These are phyloP conservation scores for Lepidurus apus DNA, from an alignment of 1,140 invertebrate genomes.

Conservation along the genomic window DNA sequence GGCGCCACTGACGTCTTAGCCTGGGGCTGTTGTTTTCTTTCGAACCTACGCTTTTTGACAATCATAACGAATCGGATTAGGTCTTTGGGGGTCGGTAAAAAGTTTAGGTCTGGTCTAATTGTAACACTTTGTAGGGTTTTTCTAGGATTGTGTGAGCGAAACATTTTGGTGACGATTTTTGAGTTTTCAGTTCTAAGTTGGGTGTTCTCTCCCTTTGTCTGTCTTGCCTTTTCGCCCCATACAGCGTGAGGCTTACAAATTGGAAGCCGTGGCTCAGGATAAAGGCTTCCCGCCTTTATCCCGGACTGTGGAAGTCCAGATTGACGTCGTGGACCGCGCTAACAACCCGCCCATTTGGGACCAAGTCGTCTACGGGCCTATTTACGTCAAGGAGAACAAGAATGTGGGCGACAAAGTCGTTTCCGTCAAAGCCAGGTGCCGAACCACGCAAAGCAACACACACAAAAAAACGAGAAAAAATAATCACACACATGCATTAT, in stretches of 20 bases:
- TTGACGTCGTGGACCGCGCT: constrained; percentile 93
- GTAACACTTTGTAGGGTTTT: too few relatives aligned
- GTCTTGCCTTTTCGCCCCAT: constrained; percentile 14
- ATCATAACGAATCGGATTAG: too few relatives aligned
- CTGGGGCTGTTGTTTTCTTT: background rate
- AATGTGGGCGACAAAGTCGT: constrained; percentile 92
- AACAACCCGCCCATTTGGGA: constrained; percentile 97
- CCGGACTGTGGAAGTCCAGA: constrained; percentile 90
- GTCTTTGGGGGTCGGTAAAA: too few relatives aligned
- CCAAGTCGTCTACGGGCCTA: constrained; percentile 88
- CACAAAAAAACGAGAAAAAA: background rate
- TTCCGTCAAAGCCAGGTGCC: constrained; percentile 92
- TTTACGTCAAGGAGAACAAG: constrained; percentile 94
- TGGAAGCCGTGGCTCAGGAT: constrained; percentile 94
- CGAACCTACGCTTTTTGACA: too few relatives aligned
- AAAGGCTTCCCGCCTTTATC: constrained; percentile 88
- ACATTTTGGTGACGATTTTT: background rate
- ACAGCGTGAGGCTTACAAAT: constrained; percentile 93
- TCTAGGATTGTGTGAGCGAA: too few relatives aligned
- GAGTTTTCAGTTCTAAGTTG: background rate
- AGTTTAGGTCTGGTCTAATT: too few relatives aligned
- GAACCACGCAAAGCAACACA: background rate
- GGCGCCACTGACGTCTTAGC: background rate
- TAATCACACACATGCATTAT: background rate
- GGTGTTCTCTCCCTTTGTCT: background rate